phyloP scores from a whole-genome alignment of 2,113 vertebrate genomes.

The Spheniscus mendiculus region DNA sequence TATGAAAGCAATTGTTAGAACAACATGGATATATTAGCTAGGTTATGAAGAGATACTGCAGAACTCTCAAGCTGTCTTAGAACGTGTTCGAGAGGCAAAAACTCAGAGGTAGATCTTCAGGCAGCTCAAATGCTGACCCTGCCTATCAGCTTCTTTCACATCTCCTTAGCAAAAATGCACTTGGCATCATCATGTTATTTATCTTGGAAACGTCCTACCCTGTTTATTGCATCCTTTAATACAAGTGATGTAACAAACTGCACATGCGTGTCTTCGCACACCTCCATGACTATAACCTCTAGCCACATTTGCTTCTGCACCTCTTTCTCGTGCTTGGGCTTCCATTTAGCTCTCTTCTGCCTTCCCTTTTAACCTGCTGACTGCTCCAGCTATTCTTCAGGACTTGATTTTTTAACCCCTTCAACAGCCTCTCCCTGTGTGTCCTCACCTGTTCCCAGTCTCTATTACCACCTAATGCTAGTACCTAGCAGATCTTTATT shows the following conservation, averaged over 20 bases:
- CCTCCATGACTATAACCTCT: background rate
- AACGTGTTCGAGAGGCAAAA: background rate
- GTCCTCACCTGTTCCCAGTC: background rate
- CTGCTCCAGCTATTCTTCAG: background rate
- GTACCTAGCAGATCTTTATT: background rate
- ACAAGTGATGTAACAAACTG: background rate
- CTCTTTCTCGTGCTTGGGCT: background rate
- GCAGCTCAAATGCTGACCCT: background rate
- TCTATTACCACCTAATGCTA: background rate
- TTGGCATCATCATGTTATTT: background rate
- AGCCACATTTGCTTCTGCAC: background rate
- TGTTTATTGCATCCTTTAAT: background rate
- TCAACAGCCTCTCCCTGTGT: background rate
- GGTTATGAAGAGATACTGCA: background rate
- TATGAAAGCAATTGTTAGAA: background rate
- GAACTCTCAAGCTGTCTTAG: background rate
- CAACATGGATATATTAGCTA: background rate
- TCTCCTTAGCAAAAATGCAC: background rate
- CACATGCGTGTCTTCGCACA: fast-evolving
- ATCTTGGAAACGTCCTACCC: background rate
- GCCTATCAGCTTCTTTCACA: background rate
- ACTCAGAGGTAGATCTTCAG: background rate
- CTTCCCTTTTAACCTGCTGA: background rate
- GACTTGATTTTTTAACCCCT: background rate
- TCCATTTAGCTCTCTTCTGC: background rate